phyloP scores from a whole-genome alignment of 2,113 vertebrate species.

The Bubo blakistoni region DNA sequence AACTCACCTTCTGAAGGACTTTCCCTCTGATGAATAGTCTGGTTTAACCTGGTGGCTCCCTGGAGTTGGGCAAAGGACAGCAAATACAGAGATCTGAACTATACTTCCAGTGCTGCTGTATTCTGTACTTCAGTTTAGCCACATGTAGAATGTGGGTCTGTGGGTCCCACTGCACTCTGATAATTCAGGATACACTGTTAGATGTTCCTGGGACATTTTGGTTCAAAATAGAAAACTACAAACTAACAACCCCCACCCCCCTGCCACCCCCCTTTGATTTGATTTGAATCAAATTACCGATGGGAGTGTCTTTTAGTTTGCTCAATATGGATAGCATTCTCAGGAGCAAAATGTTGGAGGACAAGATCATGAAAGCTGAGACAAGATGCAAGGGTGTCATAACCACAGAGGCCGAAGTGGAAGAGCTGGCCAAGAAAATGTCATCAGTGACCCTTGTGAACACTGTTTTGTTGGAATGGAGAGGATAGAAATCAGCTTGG shows the following conservation, averaged over 20 bases:
- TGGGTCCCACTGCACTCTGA: neutral
- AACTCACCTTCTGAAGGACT: neutral
- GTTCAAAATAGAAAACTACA: neutral
- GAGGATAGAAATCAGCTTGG: neutral
- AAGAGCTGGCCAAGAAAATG: neutral
- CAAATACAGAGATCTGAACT: neutral
- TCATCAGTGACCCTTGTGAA: neutral
- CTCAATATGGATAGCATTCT: neutral
- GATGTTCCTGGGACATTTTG: neutral
- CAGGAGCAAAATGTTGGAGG: neutral
- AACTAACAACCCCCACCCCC: neutral
- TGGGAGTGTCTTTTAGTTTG: neutral
- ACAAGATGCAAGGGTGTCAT: neutral
- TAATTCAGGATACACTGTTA: neutral
- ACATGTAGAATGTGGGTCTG: rapidly evolving
- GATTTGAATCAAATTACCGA: neutral
- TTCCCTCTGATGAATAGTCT: neutral
- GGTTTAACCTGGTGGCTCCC: neutral
- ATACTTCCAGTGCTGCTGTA: neutral
- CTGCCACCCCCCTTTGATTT: neutral
- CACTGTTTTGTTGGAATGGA: neutral
- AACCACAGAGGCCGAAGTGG: neutral
- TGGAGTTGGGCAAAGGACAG: neutral
- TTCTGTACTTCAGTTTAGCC: neutral
- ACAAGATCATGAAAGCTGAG: neutral